Conservation (phyloP, 2,888 invertebrate species). For the Antheraea yamamai region DNA sequence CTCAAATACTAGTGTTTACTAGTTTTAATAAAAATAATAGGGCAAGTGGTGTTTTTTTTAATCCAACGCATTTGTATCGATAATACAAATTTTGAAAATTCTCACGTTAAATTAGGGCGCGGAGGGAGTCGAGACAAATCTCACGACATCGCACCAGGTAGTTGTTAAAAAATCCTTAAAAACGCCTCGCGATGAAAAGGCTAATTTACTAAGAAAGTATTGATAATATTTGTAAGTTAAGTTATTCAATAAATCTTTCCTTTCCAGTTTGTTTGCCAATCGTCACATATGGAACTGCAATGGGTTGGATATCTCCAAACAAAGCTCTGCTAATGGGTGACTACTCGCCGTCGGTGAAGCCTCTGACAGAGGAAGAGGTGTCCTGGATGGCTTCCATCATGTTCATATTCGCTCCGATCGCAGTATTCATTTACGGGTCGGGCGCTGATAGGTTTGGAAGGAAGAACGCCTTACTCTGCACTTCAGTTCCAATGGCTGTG, state of each 20-base stretch:
- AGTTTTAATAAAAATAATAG: too few species aligned
- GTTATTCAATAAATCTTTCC: conserved; percentile 12
- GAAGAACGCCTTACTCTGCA: conserved; percentile 69
- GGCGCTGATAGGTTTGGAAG: conserved; percentile 78
- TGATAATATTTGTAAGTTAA: too few species aligned
- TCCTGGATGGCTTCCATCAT: conserved; percentile 83
- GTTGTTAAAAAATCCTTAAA: too few species aligned
- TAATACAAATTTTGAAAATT: too few species aligned
- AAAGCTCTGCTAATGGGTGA: conserved; percentile 72
- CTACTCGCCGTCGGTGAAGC: conserved; percentile 56
- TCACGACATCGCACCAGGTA: too few species aligned
- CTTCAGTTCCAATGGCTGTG: conserved; percentile 67
- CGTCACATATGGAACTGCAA: conserved; percentile 77
- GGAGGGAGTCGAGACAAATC: too few species aligned
- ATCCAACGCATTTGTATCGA: too few species aligned
- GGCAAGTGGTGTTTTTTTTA: too few species aligned
- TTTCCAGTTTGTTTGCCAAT: conserved; percentile 80
- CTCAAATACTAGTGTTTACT: too few species aligned
- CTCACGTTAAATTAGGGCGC: too few species aligned
- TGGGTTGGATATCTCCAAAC: conserved; percentile 83
- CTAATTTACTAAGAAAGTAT: too few species aligned
- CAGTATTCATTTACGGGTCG: conserved; percentile 78
- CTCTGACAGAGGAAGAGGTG: conserved; percentile 69
- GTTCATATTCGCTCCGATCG: conserved; percentile 80
- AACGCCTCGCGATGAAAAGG: too few species aligned